These are phyloP conservation scores for Baronia brevicornis DNA, from an alignment of 2,888 invertebrate genomes.

Conservation along the genomic window DNA sequence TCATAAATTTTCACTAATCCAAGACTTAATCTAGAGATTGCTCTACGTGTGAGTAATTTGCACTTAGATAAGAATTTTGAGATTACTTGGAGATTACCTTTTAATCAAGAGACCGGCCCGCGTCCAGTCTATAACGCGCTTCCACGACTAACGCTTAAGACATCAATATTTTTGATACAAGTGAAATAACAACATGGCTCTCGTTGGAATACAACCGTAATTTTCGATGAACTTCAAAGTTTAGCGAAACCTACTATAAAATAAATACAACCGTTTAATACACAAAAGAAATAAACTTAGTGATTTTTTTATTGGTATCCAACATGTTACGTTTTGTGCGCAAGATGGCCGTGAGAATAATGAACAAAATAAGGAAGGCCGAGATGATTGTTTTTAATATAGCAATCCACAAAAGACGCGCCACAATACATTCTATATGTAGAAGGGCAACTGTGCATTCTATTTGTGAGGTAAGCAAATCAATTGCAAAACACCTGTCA, in stretches of 20 bases:
- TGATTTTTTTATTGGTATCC: background rate
- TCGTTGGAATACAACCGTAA: slow-evolving; percentile 41
- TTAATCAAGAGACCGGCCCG: slow-evolving; percentile 13
- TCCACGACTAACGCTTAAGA: slow-evolving; percentile 3
- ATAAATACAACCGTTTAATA: no score
- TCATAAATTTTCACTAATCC: slow-evolving; percentile 36
- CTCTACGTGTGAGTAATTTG: slow-evolving; percentile 24
- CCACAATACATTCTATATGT: slow-evolving; percentile 48
- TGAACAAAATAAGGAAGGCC: slow-evolving; percentile 42
- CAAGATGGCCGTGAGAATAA: slow-evolving; percentile 36
- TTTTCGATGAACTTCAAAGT: slow-evolving; percentile 3
- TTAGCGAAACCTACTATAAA: no score
- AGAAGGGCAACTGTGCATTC: slow-evolving; percentile 55
- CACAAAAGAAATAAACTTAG: no score
- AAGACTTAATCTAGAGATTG: slow-evolving; percentile 32
- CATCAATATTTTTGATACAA: slow-evolving; percentile 1
- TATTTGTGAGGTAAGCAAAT: slow-evolving; percentile 50
- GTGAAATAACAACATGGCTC: slow-evolving; percentile 27
- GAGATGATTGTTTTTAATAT: slow-evolving; percentile 47
- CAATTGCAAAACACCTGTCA: no score
- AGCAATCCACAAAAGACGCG: slow-evolving; percentile 36
- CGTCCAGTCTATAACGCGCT: slow-evolving; percentile 13
- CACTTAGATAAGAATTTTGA: slow-evolving; percentile 33
- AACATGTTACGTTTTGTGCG: slow-evolving; percentile 49
- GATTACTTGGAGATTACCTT: slow-evolving; percentile 32